Conservation (phyloP, 2,888 invertebrate species). For the Sylvicola cinctus region DNA sequence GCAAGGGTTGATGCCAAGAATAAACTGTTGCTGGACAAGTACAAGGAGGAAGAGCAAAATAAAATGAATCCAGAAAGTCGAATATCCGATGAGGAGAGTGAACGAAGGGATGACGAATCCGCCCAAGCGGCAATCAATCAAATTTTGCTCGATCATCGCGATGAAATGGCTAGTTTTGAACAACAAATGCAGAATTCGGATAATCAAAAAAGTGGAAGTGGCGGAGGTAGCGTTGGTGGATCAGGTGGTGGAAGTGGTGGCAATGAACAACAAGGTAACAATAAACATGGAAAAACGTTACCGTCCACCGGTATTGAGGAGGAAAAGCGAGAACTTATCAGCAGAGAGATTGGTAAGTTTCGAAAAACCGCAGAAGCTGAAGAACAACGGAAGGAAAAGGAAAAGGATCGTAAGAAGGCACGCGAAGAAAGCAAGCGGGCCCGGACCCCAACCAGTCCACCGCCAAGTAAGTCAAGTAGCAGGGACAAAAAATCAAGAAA, state of each 20-base stretch:
- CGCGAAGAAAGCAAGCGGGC: conserved; percentile 23
- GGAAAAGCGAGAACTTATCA: conserved; percentile 89
- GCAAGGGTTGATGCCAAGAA: conserved; percentile 97
- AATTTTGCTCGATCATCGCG: conserved; percentile 64
- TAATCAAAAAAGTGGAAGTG: too few species aligned
- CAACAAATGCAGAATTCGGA: too few species aligned
- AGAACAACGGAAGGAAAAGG: conserved; percentile 27
- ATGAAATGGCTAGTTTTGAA: conserved; percentile 51
- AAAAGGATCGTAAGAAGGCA: conserved; percentile 27
- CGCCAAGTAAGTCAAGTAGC: conserved; percentile 22
- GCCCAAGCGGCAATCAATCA: conserved; percentile 59
- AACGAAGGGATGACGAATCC: conserved; percentile 49
- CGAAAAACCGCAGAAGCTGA: conserved; percentile 56
- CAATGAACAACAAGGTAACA: conserved; percentile 5
- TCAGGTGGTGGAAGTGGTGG: neutral
- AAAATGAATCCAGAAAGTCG: conserved; percentile 29
- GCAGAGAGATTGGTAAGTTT: conserved; percentile 93
- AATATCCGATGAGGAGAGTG: conserved; percentile 48
- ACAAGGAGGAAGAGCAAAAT: conserved; percentile 53
- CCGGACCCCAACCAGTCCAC: conserved; percentile 11
- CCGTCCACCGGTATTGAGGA: conserved; percentile 86
- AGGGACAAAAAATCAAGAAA: conserved; percentile 16
- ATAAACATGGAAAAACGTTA: conserved; percentile 29
- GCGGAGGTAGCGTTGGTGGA: conserved; percentile 27
- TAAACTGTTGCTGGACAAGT: conserved; percentile 80